Base-by-base conservation (phyloP, 64 coral and sea anemone species). In the Pocillopora verrucosa region DNA sequence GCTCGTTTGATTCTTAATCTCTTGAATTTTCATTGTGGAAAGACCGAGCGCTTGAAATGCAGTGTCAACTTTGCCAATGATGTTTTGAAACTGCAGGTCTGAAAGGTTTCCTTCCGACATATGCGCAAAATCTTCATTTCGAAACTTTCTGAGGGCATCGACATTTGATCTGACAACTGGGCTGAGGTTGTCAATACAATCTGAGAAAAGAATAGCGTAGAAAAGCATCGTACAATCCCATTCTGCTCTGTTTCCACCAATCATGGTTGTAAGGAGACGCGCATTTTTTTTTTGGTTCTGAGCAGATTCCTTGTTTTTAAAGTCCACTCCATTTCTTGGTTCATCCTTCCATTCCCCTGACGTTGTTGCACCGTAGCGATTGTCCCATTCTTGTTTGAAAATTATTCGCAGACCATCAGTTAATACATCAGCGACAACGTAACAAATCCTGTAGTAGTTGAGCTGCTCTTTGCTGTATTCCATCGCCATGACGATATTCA, bases 121-220 rank as follows among this genome's bases (percentile, higher is more conserved):
- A 19, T 20, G 38, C 87, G 77, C 15, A 89, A 36, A 2, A 78
- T 38, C 13, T 89, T 75, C n/a, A n/a, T n/a, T n/a, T n/a, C n/a
- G n/a, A n/a, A n/a, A n/a, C n/a, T n/a, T n/a, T n/a, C n/a, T n/a
- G n/a, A n/a, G n/a, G n/a, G n/a, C n/a, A n/a, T n/a, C n/a, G n/a
- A n/a, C n/a, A n/a, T n/a, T n/a, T n/a, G n/a, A n/a, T n/a, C n/a
- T n/a, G n/a, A n/a, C n/a, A n/a, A n/a, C n/a, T 38, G 76, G 11
- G 61, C 68, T 89, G 19, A 89, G 87, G 38, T n/a, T 7, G 14
- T 17, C 16, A 20, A 89, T 62, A 65, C 87, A 67, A 41, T 89
- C 76, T 10, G 87, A 89, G 76, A 68, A 75, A 3, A 87, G 69
- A 15, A 87, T 87, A 38, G 85, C 85, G 20, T 87, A 70, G 58